phyloP scores from a whole-genome alignment of 2,888 invertebrate genomes.

The Parapristionchus giblindavisi region DNA sequence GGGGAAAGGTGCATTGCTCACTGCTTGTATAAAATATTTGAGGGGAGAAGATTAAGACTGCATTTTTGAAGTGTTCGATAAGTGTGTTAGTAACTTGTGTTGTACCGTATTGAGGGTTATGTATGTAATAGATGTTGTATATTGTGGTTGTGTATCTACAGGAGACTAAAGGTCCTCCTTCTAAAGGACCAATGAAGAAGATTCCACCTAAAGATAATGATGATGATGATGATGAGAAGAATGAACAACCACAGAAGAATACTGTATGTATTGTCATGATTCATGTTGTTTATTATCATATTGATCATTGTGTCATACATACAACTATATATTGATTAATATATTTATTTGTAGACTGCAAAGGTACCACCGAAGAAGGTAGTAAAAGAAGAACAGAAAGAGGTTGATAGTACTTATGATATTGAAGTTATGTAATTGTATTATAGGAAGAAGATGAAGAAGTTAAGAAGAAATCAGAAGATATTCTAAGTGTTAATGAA shows the following conservation, averaged over 20 bases:
- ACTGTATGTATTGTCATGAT: no score
- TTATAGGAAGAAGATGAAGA: slow-evolving; percentile 20
- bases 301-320: not conserved
- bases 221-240: slow-evolving; percentile 1
- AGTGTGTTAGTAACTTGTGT: slow-evolving; percentile 1
- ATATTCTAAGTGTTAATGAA: slow-evolving; percentile 68
- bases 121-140: no score
- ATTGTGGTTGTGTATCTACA: no score
- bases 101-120: not conserved
- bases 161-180: no score
- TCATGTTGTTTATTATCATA: slow-evolving; percentile 4
- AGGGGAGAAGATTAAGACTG: not conserved
- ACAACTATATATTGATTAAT: not conserved
- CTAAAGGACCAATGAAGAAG: slow-evolving; percentile 23
- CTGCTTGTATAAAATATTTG: not conserved
- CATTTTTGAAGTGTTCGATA: not conserved
- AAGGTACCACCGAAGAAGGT: slow-evolving; percentile 40
- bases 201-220: slow-evolving; percentile 13
- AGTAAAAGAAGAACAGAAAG: slow-evolving; percentile 39
- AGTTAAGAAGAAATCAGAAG: slow-evolving; percentile 33
- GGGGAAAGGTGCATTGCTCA: not conserved
- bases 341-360: slow-evolving; percentile 16
- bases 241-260: slow-evolving; percentile 8
- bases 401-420: not conserved
- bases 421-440: not conserved